These are phyloP conservation scores for Harpalus rufipes DNA, from an alignment of 2,888 invertebrate species.

Conservation along the genomic window DNA sequence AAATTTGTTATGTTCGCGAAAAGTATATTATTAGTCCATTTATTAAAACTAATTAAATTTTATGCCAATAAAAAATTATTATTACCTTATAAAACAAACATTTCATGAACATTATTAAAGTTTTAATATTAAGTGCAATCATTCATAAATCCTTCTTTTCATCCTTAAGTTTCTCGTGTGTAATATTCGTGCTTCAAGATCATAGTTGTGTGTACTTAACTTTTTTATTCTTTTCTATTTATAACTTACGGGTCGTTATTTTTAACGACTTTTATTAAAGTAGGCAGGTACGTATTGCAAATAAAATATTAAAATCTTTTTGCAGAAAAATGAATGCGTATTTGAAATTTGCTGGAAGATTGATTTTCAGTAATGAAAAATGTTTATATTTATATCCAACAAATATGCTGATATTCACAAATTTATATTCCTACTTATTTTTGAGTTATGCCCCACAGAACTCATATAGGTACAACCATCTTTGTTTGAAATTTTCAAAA, in stretches of 20 bases:
- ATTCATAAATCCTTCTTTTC: constrained; percentile 19
- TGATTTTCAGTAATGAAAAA: no score
- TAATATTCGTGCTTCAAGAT: constrained; percentile 25
- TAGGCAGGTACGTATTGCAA: neutral
- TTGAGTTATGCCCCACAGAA: no score
- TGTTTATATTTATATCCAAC: no score
- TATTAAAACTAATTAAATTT: neutral
- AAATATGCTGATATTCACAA: no score
- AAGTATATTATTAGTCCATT: neutral
- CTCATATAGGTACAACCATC: no score
- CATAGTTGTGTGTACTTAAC: constrained; percentile 23
- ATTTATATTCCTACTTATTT: no score
- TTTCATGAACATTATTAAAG: constrained; percentile 11
- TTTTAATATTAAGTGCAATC: constrained; percentile 1
- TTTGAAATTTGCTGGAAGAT: no score
- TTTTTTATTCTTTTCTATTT: constrained; percentile 29
- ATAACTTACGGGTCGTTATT: constrained; percentile 2
- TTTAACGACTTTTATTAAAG: constrained; percentile 41
- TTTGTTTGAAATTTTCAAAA: no score
- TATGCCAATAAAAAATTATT: neutral
- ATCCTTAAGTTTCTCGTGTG: neutral
- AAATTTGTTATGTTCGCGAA: neutral
- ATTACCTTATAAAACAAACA: constrained; percentile 3
- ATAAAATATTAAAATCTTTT: constrained; percentile 31
- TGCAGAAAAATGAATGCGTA: no score